These are phyloP conservation scores for Hetaerina americana DNA, from an alignment of 1,140 invertebrate species.

Conservation along the genomic window DNA sequence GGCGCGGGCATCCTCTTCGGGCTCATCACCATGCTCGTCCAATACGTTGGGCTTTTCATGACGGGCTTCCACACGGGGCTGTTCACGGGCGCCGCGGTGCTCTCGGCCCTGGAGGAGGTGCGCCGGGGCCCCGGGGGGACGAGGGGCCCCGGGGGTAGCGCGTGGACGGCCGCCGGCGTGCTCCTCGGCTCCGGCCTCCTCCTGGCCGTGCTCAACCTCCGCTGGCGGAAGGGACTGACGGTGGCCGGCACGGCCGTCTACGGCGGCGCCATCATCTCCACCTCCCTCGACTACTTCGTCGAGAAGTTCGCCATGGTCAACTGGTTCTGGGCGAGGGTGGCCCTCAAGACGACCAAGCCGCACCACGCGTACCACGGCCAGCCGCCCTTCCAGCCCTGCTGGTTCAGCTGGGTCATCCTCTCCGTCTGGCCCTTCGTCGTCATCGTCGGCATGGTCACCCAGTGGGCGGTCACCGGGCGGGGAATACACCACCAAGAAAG, in stretches of 20 bases:
- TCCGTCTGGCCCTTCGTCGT: slow-evolving; percentile 58
- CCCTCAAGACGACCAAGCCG: slow-evolving; percentile 26
- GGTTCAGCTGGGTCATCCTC: slow-evolving; percentile 62
- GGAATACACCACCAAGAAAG: slow-evolving; percentile 52
- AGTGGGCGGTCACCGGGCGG: slow-evolving; percentile 53
- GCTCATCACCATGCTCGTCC: slow-evolving; percentile 65
- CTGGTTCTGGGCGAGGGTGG: slow-evolving; percentile 48
- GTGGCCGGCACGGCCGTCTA: slow-evolving; percentile 64
- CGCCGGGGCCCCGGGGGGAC: slow-evolving; percentile 14
- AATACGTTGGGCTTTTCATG: slow-evolving; percentile 71
- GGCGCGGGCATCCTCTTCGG: slow-evolving; percentile 64
- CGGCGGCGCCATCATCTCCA: slow-evolving; percentile 57
- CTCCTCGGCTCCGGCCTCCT: slow-evolving; percentile 50
- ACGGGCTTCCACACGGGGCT: slow-evolving; percentile 68
- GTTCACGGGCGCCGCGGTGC: slow-evolving; percentile 42
- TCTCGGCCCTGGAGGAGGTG: slow-evolving; percentile 42
- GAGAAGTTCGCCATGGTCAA: slow-evolving; percentile 53
- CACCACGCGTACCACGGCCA: slow-evolving; percentile 35
- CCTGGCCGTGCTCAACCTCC: slow-evolving; percentile 56
- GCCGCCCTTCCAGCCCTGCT: slow-evolving; percentile 43
- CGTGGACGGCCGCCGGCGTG: slow-evolving; percentile 49
- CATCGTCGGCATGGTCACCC: slow-evolving; percentile 49
- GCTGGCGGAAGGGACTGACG: slow-evolving; percentile 58
- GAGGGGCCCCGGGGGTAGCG: slow-evolving; percentile 29
- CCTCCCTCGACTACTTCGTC: slow-evolving; percentile 61